These are phyloP conservation scores for Ochlodes sylvanus DNA, from an alignment of 2,888 invertebrate genomes.

Conservation along the genomic window DNA sequence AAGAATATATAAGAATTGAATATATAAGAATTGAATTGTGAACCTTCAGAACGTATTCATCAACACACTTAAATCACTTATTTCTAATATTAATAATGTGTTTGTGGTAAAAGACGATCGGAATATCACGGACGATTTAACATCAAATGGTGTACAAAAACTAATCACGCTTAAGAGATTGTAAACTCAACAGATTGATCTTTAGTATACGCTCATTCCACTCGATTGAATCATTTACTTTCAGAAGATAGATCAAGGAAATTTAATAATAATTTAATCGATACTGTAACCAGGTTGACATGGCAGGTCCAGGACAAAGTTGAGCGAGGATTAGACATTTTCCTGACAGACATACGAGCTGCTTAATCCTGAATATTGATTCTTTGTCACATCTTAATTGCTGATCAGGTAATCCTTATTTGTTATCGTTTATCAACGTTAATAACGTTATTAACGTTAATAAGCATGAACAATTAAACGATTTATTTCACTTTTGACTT, in stretches of 20 bases:
- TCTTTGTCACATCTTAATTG: too few species aligned
- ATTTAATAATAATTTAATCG: neutral
- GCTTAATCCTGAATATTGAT: too few species aligned
- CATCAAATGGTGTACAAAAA: conserved; percentile 14
- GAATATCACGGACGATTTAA: conserved; percentile 2
- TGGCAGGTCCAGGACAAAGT: too few species aligned
- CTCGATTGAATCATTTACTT: conserved; percentile 30
- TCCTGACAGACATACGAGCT: too few species aligned
- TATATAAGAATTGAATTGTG: too few species aligned
- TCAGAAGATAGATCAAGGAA: conserved; percentile 13
- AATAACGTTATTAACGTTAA: too few species aligned
- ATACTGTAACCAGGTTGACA: neutral
- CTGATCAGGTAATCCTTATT: too few species aligned
- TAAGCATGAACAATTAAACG: too few species aligned
- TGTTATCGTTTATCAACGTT: too few species aligned
- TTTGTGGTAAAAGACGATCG: neutral
- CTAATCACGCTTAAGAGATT: conserved; percentile 20
- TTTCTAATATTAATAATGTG: neutral
- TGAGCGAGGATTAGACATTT: too few species aligned
- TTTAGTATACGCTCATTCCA: conserved; percentile 38
- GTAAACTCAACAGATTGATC: conserved; percentile 10
- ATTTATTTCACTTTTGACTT: too few species aligned
- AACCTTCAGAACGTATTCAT: neutral
- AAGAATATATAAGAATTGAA: too few species aligned
- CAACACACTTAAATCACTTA: neutral